Evolutionary conservation across 92 coral and sea anemone genomes (phyloP), one percentile per base, ranked within the genome.

Genomic region (Heliopora coerulea): DNA sequence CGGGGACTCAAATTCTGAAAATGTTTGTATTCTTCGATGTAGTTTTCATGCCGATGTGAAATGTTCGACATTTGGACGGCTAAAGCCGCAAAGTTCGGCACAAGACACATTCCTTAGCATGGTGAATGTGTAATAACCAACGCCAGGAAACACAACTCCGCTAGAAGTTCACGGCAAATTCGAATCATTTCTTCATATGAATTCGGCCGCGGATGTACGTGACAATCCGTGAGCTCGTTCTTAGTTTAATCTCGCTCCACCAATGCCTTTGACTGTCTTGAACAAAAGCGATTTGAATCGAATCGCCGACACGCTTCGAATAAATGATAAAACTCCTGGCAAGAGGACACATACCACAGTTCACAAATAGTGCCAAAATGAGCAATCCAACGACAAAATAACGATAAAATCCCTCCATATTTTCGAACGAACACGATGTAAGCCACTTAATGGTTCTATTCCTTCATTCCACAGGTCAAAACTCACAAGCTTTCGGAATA

Each of bases 261-360:
- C n/a, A 8, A 10, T 6, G 52, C 52, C n/a, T 46, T 46, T 15
- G 52, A 46, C 2, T 46, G 52, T 10, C 2, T 46, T 15, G 17
- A 46, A 46, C n/a, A 6, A 46, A 46, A 46, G 52, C 52, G n/a
- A 7, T 6, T 67, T 48, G 2, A 13, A 29, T 32, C 40, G 23
- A 49, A 27, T 44, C 39, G 30, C 24, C n/a, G 59, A 26, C 72
- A 65, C 56, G 54, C 54, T 65, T 65, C 21, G 26, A 48, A 35
- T 23, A 49, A 67, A 67, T 67, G 30, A 49, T 56, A 67, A 44
- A 44, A 32, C 44, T 44, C 74, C 74, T 48, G 74, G 59, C 19
- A 46, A n/a, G 15, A 15, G 39, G 23, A 44, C 74, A 67, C 74
- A 67, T 67, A 67, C 74, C 74, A 67, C 58, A 67, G 25, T 67